Evolutionary conservation across 2,888 invertebrate genomes (phyloP), one percentile per base, ranked within the genome.

Genomic region (Drosophila differens): DNA sequence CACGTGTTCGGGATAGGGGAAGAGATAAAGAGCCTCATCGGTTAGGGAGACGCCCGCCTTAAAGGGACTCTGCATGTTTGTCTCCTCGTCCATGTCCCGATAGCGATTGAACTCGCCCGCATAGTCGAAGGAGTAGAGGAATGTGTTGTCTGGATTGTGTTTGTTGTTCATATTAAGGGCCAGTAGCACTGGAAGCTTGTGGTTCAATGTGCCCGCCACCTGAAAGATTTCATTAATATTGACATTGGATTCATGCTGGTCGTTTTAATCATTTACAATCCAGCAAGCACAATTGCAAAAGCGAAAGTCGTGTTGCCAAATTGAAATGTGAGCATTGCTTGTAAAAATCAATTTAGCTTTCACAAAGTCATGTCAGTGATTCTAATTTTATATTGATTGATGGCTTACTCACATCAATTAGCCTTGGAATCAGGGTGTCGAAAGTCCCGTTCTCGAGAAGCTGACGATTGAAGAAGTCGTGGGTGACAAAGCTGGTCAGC

Each of bases 11-110:
- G 93, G 93, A 73, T 92, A 93, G 16, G 93, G 93, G 81, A 95
- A 95, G n/a, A 95, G 87, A 81, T 95, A 94, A 7, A 95, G 92
- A 0, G 95, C 92, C 79, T 95, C 95, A 75, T 95, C 95, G 2
- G 95, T 95, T 59, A 95, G 94, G 16, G 95, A 94, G 4, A 95
- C 94, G 1, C 95, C 94, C 37, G 93, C 94, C 44, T 85, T 91
- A 72, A 94, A 94, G 1, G 94, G 94, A 30, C 93, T 91, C 58
- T 92, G 92, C 79, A 92, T 91, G 49, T 93, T 93, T 39, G 92
- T 93, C 67, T 92, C 92, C 68, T 93, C 92, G 55, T 93, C 93
- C 80, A 93, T 85, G 41, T 93, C 94, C 0, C 91, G 89, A 84
- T 94, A 93, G 12, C 93, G 91, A 88, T 93, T 93, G 57, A 90